Evolutionary conservation across 2,888 invertebrate species (phyloP).

Genomic region (Geophilus truncorum): DNA sequence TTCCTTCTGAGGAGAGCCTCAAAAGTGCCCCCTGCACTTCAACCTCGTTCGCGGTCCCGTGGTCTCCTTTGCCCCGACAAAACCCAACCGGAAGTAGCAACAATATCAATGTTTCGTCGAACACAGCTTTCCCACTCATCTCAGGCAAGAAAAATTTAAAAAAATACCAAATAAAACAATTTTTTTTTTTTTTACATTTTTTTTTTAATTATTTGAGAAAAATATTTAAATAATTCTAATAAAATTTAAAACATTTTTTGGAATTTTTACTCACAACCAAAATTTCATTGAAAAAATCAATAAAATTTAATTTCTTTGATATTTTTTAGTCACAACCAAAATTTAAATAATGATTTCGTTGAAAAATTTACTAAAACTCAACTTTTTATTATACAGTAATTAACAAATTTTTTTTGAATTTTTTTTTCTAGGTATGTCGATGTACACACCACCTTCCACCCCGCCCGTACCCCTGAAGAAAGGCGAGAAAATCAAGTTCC

Average conservation of each 20-base stretch:
- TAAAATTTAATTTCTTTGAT: not conserved
- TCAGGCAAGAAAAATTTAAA: not conserved
- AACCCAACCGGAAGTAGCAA: not conserved
- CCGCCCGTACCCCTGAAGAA: conserved; percentile 52
- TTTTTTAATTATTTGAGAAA: too few relatives aligned
- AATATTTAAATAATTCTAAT: too few relatives aligned
- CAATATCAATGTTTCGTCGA: not conserved
- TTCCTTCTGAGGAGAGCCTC: conserved; percentile 56
- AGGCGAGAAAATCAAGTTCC: conserved; percentile 57
- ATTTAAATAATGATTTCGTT: too few relatives aligned
- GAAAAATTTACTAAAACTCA: too few relatives aligned
- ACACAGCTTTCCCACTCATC: not conserved
- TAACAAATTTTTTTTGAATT: too few relatives aligned
- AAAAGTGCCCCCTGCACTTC: conserved; percentile 41
- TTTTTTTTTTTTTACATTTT: too few relatives aligned
- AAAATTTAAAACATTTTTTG: too few relatives aligned
- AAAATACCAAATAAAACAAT: too few relatives aligned
- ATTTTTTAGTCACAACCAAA: too few relatives aligned
- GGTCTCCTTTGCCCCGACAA: conserved; percentile 36
- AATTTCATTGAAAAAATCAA: not conserved
- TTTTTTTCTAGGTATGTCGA: too few relatives aligned
- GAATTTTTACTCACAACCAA: too few relatives aligned
- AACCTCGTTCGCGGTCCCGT: conserved; percentile 37
- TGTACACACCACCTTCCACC: conserved; percentile 51
- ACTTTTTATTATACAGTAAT: too few relatives aligned